Evolutionary conservation across 1,140 invertebrate species (phyloP).

Genomic region (Semibalanus balanoides): DNA sequence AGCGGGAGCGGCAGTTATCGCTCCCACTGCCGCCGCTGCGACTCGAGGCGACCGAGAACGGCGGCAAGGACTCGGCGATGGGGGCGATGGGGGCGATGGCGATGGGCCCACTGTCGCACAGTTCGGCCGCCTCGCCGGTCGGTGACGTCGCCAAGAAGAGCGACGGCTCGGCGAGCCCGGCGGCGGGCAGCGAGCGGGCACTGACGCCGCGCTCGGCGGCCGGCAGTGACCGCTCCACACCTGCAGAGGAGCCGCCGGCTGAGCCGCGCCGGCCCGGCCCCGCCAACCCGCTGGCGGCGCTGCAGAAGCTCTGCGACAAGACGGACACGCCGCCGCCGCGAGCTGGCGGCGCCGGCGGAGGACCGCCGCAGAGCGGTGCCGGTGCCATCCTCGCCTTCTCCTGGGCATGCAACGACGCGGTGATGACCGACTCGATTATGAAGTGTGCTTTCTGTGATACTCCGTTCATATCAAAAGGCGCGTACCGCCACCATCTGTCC

Average conservation of each 20-base stretch:
- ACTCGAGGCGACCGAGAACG: background rate
- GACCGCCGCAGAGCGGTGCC: constrained; percentile 35
- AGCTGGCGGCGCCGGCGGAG: constrained; percentile 13
- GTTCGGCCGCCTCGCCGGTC: too few species aligned
- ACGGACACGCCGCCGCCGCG: constrained; percentile 49
- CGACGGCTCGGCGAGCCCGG: constrained; percentile 12
- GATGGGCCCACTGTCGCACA: too few species aligned
- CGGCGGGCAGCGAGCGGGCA: constrained; percentile 19
- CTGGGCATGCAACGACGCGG: constrained; percentile 83
- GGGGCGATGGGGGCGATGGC: too few species aligned
- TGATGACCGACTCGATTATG: constrained; percentile 61
- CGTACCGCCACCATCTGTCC: constrained; percentile 87
- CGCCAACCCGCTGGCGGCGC: constrained; percentile 67
- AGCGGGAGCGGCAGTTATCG: constrained; percentile 41
- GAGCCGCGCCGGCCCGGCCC: constrained; percentile 27
- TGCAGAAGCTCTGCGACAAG: constrained; percentile 89
- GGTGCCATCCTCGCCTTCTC: constrained; percentile 77
- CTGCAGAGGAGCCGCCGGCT: constrained; percentile 15
- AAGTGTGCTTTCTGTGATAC: constrained; percentile 94
- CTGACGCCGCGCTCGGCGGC: constrained; percentile 43
- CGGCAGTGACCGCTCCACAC: constrained; percentile 22
- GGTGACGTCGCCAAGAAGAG: background rate
- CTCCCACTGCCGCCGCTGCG: constrained; percentile 3
- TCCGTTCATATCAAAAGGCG: constrained; percentile 88
- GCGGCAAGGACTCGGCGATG: background rate